A percentile compares a stretch with the other conserved stretches of the same genome.
Evolutionary conservation across 2,797 vertebrate genomes (phyloP).

Genomic region (Fundulus diaphanus): DNA sequence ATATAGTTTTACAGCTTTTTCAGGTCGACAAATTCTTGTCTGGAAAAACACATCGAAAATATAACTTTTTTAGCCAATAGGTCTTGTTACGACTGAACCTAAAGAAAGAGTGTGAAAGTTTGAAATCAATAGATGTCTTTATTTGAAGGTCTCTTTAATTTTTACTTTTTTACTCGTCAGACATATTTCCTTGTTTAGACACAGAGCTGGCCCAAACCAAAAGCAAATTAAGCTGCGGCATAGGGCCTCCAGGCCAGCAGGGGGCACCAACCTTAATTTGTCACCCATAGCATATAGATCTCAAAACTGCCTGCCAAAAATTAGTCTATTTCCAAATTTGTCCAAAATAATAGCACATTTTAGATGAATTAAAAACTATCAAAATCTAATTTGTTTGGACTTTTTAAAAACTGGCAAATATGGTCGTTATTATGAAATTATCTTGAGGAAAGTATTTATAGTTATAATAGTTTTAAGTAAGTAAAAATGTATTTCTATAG

Average conservation of each 20-base stretch:
- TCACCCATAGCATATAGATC: not conserved
- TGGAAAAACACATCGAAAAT: not conserved
- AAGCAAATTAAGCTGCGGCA: not conserved
- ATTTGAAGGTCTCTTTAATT: not conserved
- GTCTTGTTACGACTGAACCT: not conserved
- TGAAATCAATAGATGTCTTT: not conserved
- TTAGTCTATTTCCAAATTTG: not conserved
- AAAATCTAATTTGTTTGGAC: not conserved
- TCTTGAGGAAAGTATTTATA: not conserved
- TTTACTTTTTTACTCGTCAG: too few species aligned
- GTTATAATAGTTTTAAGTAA: too few species aligned
- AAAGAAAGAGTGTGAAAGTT: not conserved
- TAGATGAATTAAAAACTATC: not conserved
- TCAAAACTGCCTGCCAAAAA: not conserved
- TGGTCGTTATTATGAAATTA: not conserved
- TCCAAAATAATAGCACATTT: not conserved
- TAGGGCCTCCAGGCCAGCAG: not conserved
- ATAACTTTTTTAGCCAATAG: not conserved
- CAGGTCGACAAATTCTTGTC: not conserved
- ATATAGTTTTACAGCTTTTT: not conserved
- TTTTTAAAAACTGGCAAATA: not conserved
- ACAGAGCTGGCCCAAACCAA: not conserved
- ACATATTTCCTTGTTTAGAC: not conserved
- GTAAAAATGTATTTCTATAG: too few species aligned
- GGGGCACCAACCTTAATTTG: not conserved